These are phyloP conservation scores for Simalia tracyae DNA, from an alignment of 2,797 vertebrate genomes.

Conservation along the genomic window DNA sequence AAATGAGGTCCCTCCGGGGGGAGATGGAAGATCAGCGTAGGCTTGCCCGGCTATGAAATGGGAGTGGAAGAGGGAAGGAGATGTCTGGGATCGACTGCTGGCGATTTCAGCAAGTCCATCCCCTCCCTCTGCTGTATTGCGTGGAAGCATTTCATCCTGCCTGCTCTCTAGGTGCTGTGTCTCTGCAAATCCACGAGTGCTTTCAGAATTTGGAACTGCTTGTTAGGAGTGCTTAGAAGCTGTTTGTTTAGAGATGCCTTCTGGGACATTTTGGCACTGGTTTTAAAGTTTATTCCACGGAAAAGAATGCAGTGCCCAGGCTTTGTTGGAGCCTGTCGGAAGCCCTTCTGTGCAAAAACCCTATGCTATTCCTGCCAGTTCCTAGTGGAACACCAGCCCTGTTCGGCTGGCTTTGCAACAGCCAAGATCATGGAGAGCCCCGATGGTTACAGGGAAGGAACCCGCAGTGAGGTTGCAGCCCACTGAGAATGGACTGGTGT, in stretches of 20 bases:
- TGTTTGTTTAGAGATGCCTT: not conserved
- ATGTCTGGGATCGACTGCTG: constrained; percentile 41
- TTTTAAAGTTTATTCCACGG: not conserved
- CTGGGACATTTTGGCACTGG: not conserved
- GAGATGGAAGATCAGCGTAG: not conserved
- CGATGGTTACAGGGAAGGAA: not conserved
- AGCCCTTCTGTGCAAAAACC: not conserved
- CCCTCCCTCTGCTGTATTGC: constrained; percentile 52
- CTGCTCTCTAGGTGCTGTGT: constrained; percentile 46
- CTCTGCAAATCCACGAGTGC: constrained; percentile 27
- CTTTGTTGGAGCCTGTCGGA: not conserved
- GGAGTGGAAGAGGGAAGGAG: rapidly evolving
- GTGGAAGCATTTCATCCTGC: constrained; percentile 68
- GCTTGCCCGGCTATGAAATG: not conserved
- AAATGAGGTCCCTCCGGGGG: not conserved
- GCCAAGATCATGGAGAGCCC: not conserved
- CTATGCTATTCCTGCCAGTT: not conserved
- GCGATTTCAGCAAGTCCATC: constrained; percentile 53
- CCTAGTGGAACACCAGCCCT: not conserved
- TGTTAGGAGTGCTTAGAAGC: constrained; percentile 36
- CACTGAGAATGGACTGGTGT: not conserved
- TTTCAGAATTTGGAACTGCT: not conserved
- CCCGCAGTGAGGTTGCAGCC: constrained; percentile 6
- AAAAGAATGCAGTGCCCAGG: not conserved
- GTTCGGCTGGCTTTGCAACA: not conserved